Base-by-base conservation (phyloP, 1,140 invertebrate genomes). In the Radopholus similis region DNA sequence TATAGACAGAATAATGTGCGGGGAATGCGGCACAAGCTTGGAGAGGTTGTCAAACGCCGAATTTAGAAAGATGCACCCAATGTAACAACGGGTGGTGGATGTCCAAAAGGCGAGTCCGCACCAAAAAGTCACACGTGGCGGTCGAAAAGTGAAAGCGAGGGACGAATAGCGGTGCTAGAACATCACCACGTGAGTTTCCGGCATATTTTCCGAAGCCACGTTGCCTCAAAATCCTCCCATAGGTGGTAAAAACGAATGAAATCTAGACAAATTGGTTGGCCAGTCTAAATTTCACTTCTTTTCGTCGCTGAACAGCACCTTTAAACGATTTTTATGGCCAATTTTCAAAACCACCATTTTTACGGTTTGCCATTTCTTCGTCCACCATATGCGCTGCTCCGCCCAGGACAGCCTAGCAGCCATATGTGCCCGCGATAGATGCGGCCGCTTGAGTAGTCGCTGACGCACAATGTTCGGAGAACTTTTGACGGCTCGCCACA, bases 161-260 rank as follows among this genome's bases (percentile, higher is more conserved):
- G n/a, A n/a, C n/a, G n/a, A n/a, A n/a, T n/a, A n/a, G n/a, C n/a
- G n/a, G n/a, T n/a, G n/a, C n/a, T n/a, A n/a, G n/a, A n/a, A n/a
- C n/a, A n/a, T n/a, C n/a, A n/a, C n/a, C n/a, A n/a, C n/a, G n/a
- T n/a, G n/a, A n/a, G n/a, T n/a, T n/a, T n/a, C n/a, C n/a, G n/a
- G n/a, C n/a, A n/a, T n/a, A n/a, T n/a, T n/a, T n/a, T n/a, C n/a
- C n/a, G n/a, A n/a, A n/a, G n/a, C n/a, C n/a, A n/a, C 15, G 26
- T 70, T 70, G 26, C 59, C 68, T 32, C 18, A 56, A 56, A 15
- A 23, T 28, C n/a, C 54, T 32, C 54, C 54, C 18, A 15, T 56
- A 56, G 15, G 4, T 3, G 4, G 3, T 56, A n/a, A n/a, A n/a
- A n/a, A n/a, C n/a, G n/a, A n/a, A n/a, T n/a, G n/a, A n/a, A n/a